Base-by-base conservation (phyloP, 2,888 invertebrate genomes). In the Ischnus inquisitorius region DNA sequence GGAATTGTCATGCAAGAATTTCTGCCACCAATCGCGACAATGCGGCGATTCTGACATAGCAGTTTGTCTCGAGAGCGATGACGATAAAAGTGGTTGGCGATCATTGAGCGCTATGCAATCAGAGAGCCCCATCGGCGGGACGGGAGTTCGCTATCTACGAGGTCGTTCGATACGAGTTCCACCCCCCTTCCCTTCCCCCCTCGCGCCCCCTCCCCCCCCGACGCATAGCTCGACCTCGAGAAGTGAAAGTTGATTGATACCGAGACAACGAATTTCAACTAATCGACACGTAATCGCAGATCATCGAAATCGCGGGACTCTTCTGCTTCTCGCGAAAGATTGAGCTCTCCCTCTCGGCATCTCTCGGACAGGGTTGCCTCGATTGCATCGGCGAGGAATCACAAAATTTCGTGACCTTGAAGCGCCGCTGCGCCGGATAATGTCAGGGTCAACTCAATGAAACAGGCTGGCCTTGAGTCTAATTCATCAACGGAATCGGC, bases 211-310 rank as follows among this genome's bases (percentile, higher is more conserved):
- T 6, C 34, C 34, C 2, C 34, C 48, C 34, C 48, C 48, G 46
- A 16, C 71, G 57, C 57, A 25, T 25, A 25, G 41, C 5, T 12
- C 60, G 60, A 72, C 72, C 72, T 72, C 41, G 72, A 72, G 6
- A 28, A 72, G 72, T 62, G 72, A 72, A 72, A 72, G 72, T 72
- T 43, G 28, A 72, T 72, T 28, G 60, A 22, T 41, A 60, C 14
- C 10, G 16, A 43, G 25, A 22, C 22, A 3, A 25, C 25, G 16
- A 43, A 10, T 14, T 43, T 46, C 16, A 12, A 34, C 16, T n/a
- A 16, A 60, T 28, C 8, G 8, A 41, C 41, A 16, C 34, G 34
- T 34, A 34, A 34, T 34, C 8, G 34, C 34, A 22, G 19, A 43
- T 60, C 25, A 43, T 72, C 43, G 60, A 22, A 28, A 14, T 25